phyloP scores from a whole-genome alignment of 2,113 vertebrate genomes.

The Amblyopsis rosae region DNA sequence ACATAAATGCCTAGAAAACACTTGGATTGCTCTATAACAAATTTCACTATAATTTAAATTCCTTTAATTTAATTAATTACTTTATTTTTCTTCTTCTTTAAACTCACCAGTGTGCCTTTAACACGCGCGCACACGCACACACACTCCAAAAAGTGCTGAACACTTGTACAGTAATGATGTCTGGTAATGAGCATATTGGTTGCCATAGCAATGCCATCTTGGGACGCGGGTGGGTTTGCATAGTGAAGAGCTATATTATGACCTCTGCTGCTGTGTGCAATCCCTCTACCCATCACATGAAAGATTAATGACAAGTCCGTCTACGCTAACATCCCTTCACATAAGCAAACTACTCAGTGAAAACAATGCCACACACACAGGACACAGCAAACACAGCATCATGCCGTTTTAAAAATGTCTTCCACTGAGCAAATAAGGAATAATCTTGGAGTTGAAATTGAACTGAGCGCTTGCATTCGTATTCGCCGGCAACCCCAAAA shows the following conservation, averaged over 20 bases:
- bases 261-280: conserved; percentile 65
- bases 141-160: conserved; percentile 44
- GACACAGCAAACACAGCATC: neutral
- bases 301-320: conserved; percentile 69
- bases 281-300: conserved; percentile 64
- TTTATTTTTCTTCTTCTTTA: neutral
- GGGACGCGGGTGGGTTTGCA: conserved; percentile 66
- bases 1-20: conserved; percentile 45
- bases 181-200: conserved; percentile 59
- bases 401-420: conserved; percentile 15
- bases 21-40: conserved; percentile 58
- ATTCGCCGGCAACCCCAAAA: conserved; percentile 20
- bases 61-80: neutral
- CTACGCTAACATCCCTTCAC: conserved; percentile 60
- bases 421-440: conserved; percentile 24
- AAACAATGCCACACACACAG: conserved; percentile 5
- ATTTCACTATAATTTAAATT: conserved; percentile 38
- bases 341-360: conserved; percentile 33
- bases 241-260: conserved; percentile 69
- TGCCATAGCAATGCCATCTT: conserved; percentile 54
- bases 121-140: conserved; percentile 18
- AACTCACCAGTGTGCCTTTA: conserved; percentile 63
- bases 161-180: conserved; percentile 50
- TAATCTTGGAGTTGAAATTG: conserved; percentile 24
- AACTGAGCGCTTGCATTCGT: conserved; percentile 24